These are phyloP conservation scores for Henricia sp. DNA, from an alignment of 53 echinoderm and acorn worm species.

Conservation along the genomic window DNA sequence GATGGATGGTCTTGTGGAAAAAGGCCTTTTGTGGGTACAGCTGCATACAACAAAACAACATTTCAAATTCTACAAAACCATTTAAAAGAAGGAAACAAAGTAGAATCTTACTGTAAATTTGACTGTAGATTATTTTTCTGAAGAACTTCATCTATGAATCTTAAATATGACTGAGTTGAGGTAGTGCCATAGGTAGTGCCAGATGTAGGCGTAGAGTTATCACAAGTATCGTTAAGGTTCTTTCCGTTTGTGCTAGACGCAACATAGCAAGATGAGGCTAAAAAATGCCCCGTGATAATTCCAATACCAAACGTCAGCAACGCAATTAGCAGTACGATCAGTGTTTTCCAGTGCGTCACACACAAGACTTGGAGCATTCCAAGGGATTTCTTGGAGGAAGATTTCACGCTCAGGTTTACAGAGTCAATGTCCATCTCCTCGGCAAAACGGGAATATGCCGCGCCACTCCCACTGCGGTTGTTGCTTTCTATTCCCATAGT, in stretches of 20 bases:
- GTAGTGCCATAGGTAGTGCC: too few relatives aligned
- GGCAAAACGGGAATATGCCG: conserved; percentile 86
- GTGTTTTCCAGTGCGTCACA: conserved; percentile 38
- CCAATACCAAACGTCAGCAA: conserved; percentile 61
- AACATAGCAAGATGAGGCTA: conserved; percentile 17
- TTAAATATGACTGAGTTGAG: too few relatives aligned
- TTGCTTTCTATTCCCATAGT: conserved; percentile 74
- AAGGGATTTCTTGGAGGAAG: conserved; percentile 15
- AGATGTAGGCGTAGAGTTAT: too few relatives aligned
- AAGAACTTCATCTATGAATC: conserved; percentile 24
- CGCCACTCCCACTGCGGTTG: conserved; percentile 62
- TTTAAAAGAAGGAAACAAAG: too few relatives aligned
- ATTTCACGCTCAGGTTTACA: conserved; percentile 70
- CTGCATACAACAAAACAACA: too few relatives aligned
- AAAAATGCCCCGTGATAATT: conserved; percentile 66
- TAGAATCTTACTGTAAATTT: conserved; percentile 58
- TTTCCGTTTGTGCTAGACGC: conserved; percentile 44
- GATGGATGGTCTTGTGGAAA: too few relatives aligned
- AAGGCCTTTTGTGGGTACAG: too few relatives aligned
- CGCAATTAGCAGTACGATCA: conserved; percentile 50
- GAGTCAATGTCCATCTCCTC: conserved; percentile 90
- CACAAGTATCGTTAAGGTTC: conserved; percentile 1
- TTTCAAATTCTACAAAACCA: too few relatives aligned
- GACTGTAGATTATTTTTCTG: not conserved
- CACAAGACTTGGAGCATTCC: conserved; percentile 48